Percentiles rank a stretch among this genome's conserved stretches.
phyloP scores from a whole-genome alignment of 2,797 vertebrate species.

The Halcyon badia region DNA sequence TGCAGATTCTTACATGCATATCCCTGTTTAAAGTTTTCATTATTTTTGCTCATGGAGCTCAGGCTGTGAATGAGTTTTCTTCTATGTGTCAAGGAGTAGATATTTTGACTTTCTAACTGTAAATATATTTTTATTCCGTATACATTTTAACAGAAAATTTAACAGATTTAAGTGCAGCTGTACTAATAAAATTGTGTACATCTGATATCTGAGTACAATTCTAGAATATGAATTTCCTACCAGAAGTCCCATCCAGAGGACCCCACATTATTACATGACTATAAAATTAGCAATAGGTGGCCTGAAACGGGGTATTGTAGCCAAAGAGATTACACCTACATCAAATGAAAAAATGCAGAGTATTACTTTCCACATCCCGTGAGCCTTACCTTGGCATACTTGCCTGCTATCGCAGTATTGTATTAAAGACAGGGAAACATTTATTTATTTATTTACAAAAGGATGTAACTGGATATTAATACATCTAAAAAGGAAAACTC shows the following conservation, averaged over 20 bases:
- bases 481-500: neutral
- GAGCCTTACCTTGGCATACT: neutral
- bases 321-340: neutral
- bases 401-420: neutral
- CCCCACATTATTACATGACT: neutral
- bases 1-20: neutral
- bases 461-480: neutral
- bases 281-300: neutral
- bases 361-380: neutral
- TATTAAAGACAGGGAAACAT: neutral
- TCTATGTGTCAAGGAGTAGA: neutral
- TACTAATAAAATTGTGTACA: neutral
- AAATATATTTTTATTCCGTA: neutral
- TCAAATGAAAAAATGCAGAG: neutral
- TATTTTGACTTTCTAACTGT: neutral
- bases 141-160: neutral
- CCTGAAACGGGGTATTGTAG: neutral
- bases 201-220: neutral
- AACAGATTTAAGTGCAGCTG: constrained; percentile 1
- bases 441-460: neutral
- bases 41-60: neutral
- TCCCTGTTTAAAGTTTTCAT: neutral
- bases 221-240: neutral
- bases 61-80: constrained; percentile 6
- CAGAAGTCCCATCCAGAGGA: neutral